These are phyloP conservation scores for Scytalopus superciliaris DNA, from an alignment of 2,113 vertebrate species.

Conservation along the genomic window DNA sequence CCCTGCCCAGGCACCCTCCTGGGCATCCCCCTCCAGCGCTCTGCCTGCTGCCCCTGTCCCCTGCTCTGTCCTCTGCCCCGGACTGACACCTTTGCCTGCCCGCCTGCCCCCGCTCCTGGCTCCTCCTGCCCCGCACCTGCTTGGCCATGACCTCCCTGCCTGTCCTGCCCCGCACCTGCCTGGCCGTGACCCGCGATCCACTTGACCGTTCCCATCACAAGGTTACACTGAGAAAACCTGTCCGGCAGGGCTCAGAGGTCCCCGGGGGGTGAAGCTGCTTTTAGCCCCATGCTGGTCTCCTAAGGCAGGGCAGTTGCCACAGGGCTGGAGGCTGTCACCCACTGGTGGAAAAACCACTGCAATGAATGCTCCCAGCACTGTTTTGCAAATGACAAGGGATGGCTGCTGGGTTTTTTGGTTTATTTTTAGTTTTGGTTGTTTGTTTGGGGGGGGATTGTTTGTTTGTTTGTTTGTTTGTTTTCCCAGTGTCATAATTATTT, in stretches of 20 bases:
- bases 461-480: too few relatives aligned
- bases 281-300: background rate
- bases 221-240: background rate
- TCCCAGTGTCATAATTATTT: background rate
- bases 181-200: background rate
- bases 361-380: accelerated
- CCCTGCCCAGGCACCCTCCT: too few relatives aligned
- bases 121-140: background rate
- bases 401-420: accelerated
- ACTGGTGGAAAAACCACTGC: background rate
- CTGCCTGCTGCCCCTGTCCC: background rate
- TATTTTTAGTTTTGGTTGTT: too few relatives aligned
- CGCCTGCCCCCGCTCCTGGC: background rate
- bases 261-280: background rate
- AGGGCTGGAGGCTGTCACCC: background rate
- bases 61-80: background rate
- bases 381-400: background rate
- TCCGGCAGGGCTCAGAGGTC: background rate
- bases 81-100: background rate
- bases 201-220: background rate
- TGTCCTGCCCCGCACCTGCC: background rate
- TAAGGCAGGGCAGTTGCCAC: too few relatives aligned
- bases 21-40: background rate
- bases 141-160: background rate
- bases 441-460: too few relatives aligned